A percentile compares a stretch with the other conserved stretches of the same genome.
These are phyloP conservation scores for Drosophila cardini DNA, from an alignment of 1,140 invertebrate genomes.

Conservation along the genomic window DNA sequence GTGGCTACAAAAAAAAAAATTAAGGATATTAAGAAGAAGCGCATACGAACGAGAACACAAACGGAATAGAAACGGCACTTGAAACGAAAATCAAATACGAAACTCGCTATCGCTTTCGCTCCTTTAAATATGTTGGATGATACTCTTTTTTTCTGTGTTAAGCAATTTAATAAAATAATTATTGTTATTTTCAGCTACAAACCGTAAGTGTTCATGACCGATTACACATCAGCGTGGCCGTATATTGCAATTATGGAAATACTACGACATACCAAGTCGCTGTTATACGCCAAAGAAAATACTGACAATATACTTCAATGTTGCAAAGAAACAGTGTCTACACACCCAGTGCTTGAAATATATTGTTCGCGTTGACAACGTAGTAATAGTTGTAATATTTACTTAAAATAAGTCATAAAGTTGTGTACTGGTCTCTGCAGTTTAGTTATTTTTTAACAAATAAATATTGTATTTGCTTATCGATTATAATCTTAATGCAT, in stretches of 20 bases:
- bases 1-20: constrained; percentile 18
- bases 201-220: constrained; percentile 74
- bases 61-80: constrained; percentile 19
- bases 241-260: constrained; percentile 6
- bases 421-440: too few relatives aligned
- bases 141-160: constrained; percentile 51
- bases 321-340: too few relatives aligned
- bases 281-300: constrained; percentile 10
- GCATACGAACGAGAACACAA: constrained; percentile 28
- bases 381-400: too few relatives aligned
- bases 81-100: constrained; percentile 36
- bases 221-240: constrained; percentile 34
- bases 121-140: constrained; percentile 62
- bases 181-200: constrained; percentile 67
- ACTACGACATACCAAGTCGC: not conserved
- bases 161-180: constrained; percentile 46
- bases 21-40: constrained; percentile 29
- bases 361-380: too few relatives aligned
- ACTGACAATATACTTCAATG: not conserved
- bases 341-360: too few relatives aligned
- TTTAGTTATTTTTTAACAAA: too few relatives aligned
- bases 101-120: constrained; percentile 45
- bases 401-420: too few relatives aligned
- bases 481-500: too few relatives aligned
- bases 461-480: too few relatives aligned